A percentile compares a stretch with the other conserved stretches of the same genome.
These are phyloP conservation scores for Morus bassanus DNA, from an alignment of 2,797 vertebrate species.

Conservation along the genomic window DNA sequence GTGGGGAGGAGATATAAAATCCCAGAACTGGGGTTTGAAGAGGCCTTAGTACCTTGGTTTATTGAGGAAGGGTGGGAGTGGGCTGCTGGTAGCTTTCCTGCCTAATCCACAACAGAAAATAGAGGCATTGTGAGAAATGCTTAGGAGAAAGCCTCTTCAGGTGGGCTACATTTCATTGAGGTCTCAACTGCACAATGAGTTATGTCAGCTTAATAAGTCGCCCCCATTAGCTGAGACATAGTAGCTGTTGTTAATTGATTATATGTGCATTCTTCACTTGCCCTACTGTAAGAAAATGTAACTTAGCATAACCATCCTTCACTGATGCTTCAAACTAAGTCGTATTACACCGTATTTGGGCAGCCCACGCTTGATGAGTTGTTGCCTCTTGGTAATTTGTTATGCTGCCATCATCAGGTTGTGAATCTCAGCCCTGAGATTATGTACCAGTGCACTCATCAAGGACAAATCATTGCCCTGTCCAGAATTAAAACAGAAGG, in stretches of 20 bases:
- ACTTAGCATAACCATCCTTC: background rate
- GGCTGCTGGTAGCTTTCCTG: background rate
- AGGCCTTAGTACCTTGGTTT: background rate
- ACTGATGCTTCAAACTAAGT: background rate
- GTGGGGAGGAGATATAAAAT: background rate
- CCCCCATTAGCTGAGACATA: background rate
- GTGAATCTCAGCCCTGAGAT: background rate
- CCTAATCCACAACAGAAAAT: background rate
- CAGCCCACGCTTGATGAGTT: background rate
- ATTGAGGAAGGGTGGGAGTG: background rate
- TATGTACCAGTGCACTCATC: background rate
- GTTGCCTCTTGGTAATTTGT: background rate
- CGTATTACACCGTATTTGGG: background rate
- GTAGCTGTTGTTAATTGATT: constrained; percentile 5
- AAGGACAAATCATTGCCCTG: background rate
- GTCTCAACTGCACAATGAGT: background rate
- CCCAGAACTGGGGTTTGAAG: background rate
- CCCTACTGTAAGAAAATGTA: background rate
- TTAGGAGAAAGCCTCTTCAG: background rate
- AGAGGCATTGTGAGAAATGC: background rate
- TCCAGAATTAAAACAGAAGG: background rate
- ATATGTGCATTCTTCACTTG: background rate
- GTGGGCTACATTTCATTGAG: background rate
- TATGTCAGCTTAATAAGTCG: background rate
- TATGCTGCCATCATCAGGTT: background rate